These are phyloP conservation scores for Latrodectus elegans DNA, from an alignment of 2,888 invertebrate species.

Conservation along the genomic window DNA sequence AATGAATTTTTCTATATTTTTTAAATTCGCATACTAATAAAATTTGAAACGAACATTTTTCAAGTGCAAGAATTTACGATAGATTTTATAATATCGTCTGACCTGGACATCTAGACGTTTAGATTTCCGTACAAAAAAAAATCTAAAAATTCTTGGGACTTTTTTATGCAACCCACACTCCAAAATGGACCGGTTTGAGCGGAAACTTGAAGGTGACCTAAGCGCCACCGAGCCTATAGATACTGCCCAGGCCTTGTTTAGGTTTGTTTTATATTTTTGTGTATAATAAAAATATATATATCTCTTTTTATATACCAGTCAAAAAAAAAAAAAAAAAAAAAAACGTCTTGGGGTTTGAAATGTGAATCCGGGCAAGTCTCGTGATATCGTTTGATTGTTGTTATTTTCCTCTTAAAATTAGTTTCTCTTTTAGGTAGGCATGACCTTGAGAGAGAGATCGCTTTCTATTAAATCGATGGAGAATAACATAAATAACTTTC, in stretches of 20 bases:
- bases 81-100: neutral
- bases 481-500: neutral
- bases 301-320: no score
- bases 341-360: no score
- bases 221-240: neutral
- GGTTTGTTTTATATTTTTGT: constrained; percentile 5
- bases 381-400: neutral
- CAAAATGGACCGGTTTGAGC: neutral
- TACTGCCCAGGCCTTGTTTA: constrained; percentile 1
- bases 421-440: neutral
- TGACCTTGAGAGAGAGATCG: neutral
- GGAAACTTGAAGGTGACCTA: constrained; percentile 1
- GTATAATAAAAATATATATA: neutral
- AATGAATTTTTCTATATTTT: no score
- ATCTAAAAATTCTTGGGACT: neutral
- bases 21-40: no score
- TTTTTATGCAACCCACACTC: neutral
- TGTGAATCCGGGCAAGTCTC: neutral
- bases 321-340: no score
- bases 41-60: no score
- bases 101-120: neutral
- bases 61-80: neutral
- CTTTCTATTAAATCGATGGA: neutral
- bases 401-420: no score
- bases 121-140: neutral